phyloP scores from a whole-genome alignment of 2,797 vertebrate genomes.

The Paratrypauchen microcephalus region DNA sequence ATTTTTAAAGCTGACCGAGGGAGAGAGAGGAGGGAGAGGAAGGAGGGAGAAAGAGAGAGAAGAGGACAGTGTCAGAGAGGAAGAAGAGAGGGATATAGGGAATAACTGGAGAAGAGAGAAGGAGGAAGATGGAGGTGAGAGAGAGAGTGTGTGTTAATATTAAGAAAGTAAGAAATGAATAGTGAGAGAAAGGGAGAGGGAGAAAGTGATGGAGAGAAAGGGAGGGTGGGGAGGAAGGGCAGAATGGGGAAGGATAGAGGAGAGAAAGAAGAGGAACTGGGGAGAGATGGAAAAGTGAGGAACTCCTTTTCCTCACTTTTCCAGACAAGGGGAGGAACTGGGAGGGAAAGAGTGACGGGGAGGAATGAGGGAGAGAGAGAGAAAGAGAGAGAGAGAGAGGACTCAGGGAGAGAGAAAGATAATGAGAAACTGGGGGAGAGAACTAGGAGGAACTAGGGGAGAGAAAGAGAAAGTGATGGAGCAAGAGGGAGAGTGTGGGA shows the following conservation, averaged over 20 bases:
- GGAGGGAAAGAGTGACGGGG: background rate
- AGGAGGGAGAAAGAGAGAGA: background rate
- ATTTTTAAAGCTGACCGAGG: conserved; percentile 48
- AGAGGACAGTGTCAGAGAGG: background rate
- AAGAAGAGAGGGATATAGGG: background rate
- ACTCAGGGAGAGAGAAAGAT: background rate
- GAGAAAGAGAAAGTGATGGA: background rate
- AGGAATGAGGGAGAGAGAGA: background rate
- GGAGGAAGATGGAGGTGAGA: background rate
- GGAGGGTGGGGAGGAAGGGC: too few relatives aligned
- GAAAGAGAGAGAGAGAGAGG: background rate
- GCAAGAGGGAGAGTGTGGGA: background rate
- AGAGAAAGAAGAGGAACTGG: too few relatives aligned
- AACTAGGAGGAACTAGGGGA: background rate
- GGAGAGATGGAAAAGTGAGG: too few relatives aligned
- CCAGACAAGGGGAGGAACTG: too few relatives aligned
- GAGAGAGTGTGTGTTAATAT: background rate
- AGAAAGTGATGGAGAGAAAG: background rate
- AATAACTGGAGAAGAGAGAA: background rate
- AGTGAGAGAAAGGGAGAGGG: too few relatives aligned
- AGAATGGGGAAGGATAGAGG: background rate
- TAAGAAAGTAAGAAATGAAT: background rate
- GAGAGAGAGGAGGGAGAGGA: background rate
- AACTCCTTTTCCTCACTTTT: too few relatives aligned
- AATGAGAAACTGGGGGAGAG: background rate